Conservation (phyloP, 2,888 invertebrate species). For the Drosophila robusta region DNA sequence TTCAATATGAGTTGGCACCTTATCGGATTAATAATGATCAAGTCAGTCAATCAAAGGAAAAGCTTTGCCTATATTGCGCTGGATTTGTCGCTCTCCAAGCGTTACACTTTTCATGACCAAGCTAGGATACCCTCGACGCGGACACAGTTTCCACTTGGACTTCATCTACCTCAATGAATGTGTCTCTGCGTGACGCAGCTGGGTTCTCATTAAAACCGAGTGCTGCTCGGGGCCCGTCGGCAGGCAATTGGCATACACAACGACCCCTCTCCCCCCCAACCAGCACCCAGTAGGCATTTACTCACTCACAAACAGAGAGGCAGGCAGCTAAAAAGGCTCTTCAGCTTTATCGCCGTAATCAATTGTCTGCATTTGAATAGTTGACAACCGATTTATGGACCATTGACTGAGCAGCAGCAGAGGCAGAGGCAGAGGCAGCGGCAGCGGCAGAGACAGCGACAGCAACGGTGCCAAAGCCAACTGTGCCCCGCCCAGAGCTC, state of each 20-base stretch:
- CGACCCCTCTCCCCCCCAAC: not conserved
- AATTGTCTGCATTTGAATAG: constrained; percentile 81
- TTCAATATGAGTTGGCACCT: no score
- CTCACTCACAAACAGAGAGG: constrained; percentile 27
- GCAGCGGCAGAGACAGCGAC: not conserved
- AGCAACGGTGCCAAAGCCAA: constrained; percentile 37
- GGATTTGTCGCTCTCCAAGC: not conserved
- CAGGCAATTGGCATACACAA: constrained; percentile 18
- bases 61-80: not conserved
- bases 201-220: constrained; percentile 67
- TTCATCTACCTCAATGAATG: constrained; percentile 28
- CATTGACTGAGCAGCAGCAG: constrained; percentile 73
- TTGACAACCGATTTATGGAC: constrained; percentile 82
- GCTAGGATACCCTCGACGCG: not conserved
- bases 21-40: no score
- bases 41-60: not conserved
- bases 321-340: constrained; percentile 64
- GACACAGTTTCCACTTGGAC: constrained; percentile 11
- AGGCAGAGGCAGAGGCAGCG: constrained; percentile 1
- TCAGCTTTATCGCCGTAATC: constrained; percentile 79
- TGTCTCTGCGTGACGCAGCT: constrained; percentile 62
- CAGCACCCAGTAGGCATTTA: constrained; percentile 9
- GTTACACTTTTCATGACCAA: not conserved
- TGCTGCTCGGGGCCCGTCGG: constrained; percentile 19
- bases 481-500: constrained; percentile 48